phyloP scores from a whole-genome alignment of 2,113 vertebrate genomes.

The Calypte anna region DNA sequence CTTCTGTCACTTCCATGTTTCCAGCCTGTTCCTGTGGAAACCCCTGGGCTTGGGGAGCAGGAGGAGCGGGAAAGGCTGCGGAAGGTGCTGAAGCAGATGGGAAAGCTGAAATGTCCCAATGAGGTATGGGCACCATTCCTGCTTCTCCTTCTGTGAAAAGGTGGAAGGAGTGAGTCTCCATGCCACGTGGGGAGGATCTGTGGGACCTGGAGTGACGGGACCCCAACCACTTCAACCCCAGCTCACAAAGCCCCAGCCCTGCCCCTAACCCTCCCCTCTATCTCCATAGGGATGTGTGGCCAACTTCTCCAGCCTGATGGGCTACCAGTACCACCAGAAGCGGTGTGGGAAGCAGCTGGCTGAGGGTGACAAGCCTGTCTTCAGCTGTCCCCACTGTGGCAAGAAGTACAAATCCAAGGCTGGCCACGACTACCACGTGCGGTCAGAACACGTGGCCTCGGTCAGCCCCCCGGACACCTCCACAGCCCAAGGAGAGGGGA shows the following conservation, averaged over 20 bases:
- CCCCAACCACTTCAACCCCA: accelerated
- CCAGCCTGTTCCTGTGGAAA: conserved; percentile 84
- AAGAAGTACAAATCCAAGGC: conserved; percentile 95
- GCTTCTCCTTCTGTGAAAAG: conserved; percentile 2
- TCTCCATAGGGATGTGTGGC: conserved; percentile 86
- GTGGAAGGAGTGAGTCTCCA: not conserved
- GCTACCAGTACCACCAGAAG: conserved; percentile 96
- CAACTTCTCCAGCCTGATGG: conserved; percentile 94
- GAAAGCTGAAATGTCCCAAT: conserved; percentile 93
- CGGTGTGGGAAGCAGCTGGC: conserved; percentile 88
- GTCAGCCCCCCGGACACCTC: conserved; percentile 43
- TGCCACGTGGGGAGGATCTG: not conserved
- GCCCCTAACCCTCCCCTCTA: conserved; percentile 1
- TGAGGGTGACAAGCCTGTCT: conserved; percentile 86
- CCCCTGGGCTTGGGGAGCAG: conserved; percentile 82
- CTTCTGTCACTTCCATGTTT: conserved; percentile 63
- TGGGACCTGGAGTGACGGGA: accelerated
- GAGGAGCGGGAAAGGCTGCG: conserved; percentile 91
- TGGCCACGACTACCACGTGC: conserved; percentile 91
- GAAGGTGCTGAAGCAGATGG: conserved; percentile 95
- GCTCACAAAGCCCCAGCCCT: accelerated
- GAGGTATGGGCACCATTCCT: conserved; percentile 80
- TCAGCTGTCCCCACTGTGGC: conserved; percentile 88
- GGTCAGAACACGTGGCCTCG: conserved; percentile 83
- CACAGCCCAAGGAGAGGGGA: conserved; percentile 32